Percentiles rank a stretch among this genome's conserved stretches.
phyloP scores from a whole-genome alignment of 23 tunicate genomes.

The Trididemnum clinides region DNA sequence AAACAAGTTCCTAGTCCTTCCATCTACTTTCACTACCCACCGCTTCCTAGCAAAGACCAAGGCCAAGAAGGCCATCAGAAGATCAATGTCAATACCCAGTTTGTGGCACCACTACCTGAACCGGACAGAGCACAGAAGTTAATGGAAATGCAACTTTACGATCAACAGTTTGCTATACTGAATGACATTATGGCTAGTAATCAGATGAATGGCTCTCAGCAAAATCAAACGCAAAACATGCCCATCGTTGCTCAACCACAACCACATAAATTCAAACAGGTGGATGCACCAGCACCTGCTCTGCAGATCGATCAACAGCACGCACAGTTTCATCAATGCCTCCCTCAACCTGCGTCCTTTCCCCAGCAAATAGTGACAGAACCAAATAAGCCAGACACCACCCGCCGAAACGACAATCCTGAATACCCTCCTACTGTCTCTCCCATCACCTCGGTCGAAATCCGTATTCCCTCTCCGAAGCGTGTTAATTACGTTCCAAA shows the following conservation, averaged over 20 bases:
- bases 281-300: background rate
- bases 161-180: conserved; percentile 25
- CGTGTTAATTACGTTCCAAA: conserved; percentile 43
- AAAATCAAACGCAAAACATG: background rate
- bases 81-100: too few relatives aligned
- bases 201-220: background rate
- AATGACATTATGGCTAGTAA: conserved; percentile 15
- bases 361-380: background rate
- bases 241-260: background rate
- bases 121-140: conserved; percentile 6
- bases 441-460: background rate
- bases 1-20: conserved; percentile 50
- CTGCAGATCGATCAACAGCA: too few relatives aligned
- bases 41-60: background rate
- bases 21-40: conserved; percentile 10
- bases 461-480: conserved; percentile 62
- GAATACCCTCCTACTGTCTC: background rate
- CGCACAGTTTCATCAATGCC: background rate
- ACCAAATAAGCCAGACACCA: background rate
- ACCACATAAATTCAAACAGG: background rate
- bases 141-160: background rate
- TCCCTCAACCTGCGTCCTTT: background rate
- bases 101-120: background rate
- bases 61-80: too few relatives aligned
- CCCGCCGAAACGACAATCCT: background rate